Percentiles rank a stretch among this genome's conserved stretches.
phyloP scores from a whole-genome alignment of 2,888 invertebrate genomes.

The Chaetogeoica ovagalla region DNA sequence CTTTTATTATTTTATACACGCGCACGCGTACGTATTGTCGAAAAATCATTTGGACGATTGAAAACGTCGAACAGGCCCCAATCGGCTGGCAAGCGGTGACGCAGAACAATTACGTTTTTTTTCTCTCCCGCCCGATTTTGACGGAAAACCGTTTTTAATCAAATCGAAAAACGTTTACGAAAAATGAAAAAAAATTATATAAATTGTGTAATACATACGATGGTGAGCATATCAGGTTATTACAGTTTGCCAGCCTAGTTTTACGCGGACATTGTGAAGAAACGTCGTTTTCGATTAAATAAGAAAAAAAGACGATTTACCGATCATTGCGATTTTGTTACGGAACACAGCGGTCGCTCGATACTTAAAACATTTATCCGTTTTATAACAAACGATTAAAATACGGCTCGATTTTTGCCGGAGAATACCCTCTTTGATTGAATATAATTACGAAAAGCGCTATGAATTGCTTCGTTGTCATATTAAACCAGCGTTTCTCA shows the following conservation, averaged over 20 bases:
- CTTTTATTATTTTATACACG: neutral
- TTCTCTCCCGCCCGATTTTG: neutral
- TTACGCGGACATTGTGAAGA: no score
- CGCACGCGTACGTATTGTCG: neutral
- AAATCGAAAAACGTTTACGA: neutral
- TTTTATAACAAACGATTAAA: no score
- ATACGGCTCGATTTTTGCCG: no score
- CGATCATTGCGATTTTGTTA: no score
- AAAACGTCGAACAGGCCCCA: neutral
- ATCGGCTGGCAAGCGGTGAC: neutral
- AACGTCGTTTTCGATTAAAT: no score
- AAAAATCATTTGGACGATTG: neutral
- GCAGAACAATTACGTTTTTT: neutral
- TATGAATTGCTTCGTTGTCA: no score
- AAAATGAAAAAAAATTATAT: neutral
- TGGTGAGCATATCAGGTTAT: neutral
- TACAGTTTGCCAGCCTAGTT: neutral
- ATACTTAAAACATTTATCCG: no score
- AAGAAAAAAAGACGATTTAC: no score
- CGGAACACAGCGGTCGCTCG: no score
- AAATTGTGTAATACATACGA: neutral
- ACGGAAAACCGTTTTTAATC: neutral
- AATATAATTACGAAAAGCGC: no score
- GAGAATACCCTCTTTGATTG: no score
- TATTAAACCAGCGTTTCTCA: no score